Evolutionary conservation across 2,888 invertebrate genomes (phyloP).

Genomic region (Beris morrisii): DNA sequence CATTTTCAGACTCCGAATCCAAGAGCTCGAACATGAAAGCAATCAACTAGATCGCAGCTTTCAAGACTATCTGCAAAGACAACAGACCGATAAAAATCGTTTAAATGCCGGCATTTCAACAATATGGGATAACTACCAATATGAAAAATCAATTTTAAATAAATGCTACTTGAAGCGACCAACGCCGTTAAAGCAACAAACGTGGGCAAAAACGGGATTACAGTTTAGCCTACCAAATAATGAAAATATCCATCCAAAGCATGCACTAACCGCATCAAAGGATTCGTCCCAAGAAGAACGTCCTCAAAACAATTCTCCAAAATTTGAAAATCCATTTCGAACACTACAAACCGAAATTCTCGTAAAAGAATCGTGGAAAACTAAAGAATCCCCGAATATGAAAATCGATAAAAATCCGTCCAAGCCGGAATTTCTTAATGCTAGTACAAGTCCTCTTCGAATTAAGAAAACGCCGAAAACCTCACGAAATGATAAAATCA

Average conservation of each 20-base stretch:
- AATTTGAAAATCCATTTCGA: constrained; percentile 42
- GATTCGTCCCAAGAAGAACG: neutral
- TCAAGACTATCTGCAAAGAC: constrained; percentile 47
- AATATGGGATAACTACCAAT: constrained; percentile 42
- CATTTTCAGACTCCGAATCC: constrained; percentile 47
- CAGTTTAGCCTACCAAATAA: neutral
- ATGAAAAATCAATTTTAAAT: constrained; percentile 40
- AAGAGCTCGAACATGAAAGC: constrained; percentile 52
- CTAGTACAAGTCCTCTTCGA: neutral
- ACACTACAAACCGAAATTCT: constrained; percentile 30
- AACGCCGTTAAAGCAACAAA: constrained; percentile 4
- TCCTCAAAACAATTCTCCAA: neutral
- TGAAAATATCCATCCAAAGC: neutral
- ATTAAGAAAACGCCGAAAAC: too few species aligned
- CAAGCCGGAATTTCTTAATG: neutral
- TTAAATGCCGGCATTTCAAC: constrained; percentile 36
- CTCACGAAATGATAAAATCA: neutral
- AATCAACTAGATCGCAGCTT: constrained; percentile 51
- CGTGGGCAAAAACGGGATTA: neutral
- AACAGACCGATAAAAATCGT: constrained; percentile 41
- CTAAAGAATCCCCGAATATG: neutral
- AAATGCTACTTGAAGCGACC: constrained; percentile 4
- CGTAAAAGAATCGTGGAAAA: neutral
- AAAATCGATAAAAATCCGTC: neutral
- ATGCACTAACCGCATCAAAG: neutral